Base-by-base conservation (phyloP, 1,140 invertebrate species). In the Chrysoperla carnea region DNA sequence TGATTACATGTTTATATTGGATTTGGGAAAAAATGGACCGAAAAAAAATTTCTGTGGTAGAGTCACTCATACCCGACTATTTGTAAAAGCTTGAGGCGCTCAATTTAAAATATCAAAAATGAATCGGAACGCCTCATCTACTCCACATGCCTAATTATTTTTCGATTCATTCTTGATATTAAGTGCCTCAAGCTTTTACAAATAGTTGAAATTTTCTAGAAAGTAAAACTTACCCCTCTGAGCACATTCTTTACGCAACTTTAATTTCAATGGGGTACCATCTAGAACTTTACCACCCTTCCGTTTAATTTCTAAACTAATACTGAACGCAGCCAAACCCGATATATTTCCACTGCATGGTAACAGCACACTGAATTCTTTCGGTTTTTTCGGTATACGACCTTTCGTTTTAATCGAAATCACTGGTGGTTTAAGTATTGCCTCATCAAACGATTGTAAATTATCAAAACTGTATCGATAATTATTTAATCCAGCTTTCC, bases 221-320 rank as follows among this genome's bases (percentile, higher is more conserved):
- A n/a, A n/a, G n/a, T n/a, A n/a, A 5, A 70, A 73, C 77, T 80
- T 75, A 87, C 83, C 84, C 76, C 81, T 78, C 67, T 84, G 77
- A 62, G 81, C 77, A 72, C 92, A 96, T 73, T 93, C 84, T 76
- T 96, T 95, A 63, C 85, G 78, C 52, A 95, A 72, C 57, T 78
- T 81, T 48, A 96, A 72, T 56, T 82, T 75, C 46, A 96, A 70
- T 42, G 91, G 90, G 52, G 88, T 94, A 52, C 88, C 89, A 54
- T 83, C 78, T 43, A 94, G 63, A 38, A 82, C 76, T 55, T 75
- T 68, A 49, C 75, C 79, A 62, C 75, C 78, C 55, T 73, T 71
- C 57, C 69, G 81, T 62, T 87, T 76, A 47, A 96, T 88, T 46
- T 83, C 72, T 39, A 96, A 67, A 27, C 87, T 84, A 54, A 96